Conservation (phyloP, 2,888 invertebrate genomes). For the Drosophila anomelani region DNA sequence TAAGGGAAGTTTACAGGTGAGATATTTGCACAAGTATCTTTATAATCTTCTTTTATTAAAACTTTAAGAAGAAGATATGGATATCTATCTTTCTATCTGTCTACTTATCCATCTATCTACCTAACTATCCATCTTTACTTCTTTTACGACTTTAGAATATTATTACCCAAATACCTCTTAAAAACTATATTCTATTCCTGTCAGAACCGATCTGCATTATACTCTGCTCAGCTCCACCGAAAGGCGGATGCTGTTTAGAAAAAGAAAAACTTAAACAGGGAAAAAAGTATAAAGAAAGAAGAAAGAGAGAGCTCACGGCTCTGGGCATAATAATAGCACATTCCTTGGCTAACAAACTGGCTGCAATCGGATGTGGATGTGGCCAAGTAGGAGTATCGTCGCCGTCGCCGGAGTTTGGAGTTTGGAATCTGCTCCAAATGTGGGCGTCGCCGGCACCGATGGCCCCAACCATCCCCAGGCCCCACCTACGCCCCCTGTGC, state of each 20-base stretch:
- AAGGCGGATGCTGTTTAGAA: constrained; percentile 27
- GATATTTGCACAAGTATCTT: neutral
- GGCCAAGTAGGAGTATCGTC: constrained; percentile 52
- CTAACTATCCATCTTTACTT: too few species aligned
- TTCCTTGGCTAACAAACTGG: constrained; percentile 66
- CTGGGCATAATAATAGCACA: constrained; percentile 76
- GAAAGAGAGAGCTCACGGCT: constrained; percentile 18
- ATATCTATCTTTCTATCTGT: neutral
- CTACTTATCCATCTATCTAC: neutral
- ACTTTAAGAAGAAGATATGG: too few species aligned
- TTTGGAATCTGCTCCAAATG: constrained; percentile 40
- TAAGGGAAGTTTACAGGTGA: neutral
- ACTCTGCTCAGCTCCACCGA: neutral
- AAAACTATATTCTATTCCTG: neutral
- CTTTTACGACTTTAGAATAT: neutral
- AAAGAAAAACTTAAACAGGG: constrained; percentile 36
- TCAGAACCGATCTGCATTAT: neutral
- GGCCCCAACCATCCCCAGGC: neutral
- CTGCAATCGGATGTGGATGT: constrained; percentile 75
- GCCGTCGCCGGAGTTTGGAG: constrained; percentile 32
- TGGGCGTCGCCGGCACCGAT: constrained; percentile 53
- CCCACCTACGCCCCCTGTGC: constrained; percentile 1
- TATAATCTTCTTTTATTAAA: neutral
- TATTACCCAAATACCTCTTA: neutral
- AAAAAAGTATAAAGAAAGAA: constrained; percentile 1